phyloP scores from a whole-genome alignment of 2,797 vertebrate species.

The Pipistrellus pipistrellus region DNA sequence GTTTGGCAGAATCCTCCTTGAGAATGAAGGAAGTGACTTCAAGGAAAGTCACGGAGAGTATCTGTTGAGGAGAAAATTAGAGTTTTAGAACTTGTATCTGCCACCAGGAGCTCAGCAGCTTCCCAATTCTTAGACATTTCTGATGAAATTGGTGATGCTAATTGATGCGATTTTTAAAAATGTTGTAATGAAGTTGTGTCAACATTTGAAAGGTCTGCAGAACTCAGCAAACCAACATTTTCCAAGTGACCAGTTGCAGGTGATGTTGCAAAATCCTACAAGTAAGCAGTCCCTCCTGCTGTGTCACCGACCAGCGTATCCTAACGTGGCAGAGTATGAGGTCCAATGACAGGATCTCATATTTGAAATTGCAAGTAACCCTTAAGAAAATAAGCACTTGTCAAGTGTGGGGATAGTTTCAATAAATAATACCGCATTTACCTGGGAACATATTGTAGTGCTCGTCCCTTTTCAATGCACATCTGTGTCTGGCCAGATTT shows the following conservation, averaged over 20 bases:
- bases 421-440: conserved; percentile 36
- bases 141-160: conserved; percentile 20
- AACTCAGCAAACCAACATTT: background rate
- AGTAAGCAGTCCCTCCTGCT: background rate
- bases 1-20: background rate
- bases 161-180: conserved; percentile 18
- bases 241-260: background rate
- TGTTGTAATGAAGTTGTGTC: background rate
- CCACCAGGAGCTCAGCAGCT: background rate
- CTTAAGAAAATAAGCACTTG: conserved; percentile 68
- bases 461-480: conserved; percentile 20
- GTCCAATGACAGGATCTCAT: conserved; percentile 42
- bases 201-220: conserved; percentile 24
- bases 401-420: conserved; percentile 36
- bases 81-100: background rate
- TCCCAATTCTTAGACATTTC: conserved; percentile 32
- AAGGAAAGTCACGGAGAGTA: background rate
- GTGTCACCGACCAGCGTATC: background rate
- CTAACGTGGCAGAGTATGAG: background rate
- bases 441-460: conserved; percentile 23
- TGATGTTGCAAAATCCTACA: background rate
- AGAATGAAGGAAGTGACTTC: conserved; percentile 32
- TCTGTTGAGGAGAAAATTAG: conserved; percentile 38
- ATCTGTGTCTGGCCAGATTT: background rate
- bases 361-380: conserved; percentile 36